phyloP scores from a whole-genome alignment of 1,140 invertebrate species.

The Drosophila fuyamai region DNA sequence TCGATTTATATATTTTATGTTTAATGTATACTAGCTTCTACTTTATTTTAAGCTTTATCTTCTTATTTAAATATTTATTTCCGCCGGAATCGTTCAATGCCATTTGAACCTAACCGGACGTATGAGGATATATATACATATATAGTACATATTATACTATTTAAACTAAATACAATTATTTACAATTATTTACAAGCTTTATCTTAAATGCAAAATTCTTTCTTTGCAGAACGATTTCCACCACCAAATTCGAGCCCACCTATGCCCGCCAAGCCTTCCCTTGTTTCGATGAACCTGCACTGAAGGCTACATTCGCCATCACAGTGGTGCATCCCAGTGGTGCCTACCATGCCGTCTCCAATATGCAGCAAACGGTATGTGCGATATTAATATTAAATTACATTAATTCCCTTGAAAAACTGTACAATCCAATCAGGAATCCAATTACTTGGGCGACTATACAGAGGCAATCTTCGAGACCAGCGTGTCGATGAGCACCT shows the following conservation, averaged over 20 bases:
- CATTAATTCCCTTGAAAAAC: not conserved
- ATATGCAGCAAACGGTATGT: slow-evolving; percentile 87
- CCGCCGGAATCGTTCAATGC: too few species aligned
- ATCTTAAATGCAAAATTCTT: not conserved
- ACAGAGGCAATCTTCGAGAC: slow-evolving; percentile 88
- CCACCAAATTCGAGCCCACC: slow-evolving; percentile 96
- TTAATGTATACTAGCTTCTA: not conserved
- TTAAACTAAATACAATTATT: too few species aligned
- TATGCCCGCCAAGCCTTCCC: slow-evolving; percentile 97
- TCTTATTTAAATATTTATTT: too few species aligned
- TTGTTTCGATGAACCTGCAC: slow-evolving; percentile 97
- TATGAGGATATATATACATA: too few species aligned
- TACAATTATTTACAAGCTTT: too few species aligned
- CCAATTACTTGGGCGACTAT: slow-evolving; percentile 55
- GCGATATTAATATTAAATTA: not conserved
- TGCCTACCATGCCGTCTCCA: slow-evolving; percentile 91
- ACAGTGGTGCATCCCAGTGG: slow-evolving; percentile 89
- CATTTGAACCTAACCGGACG: too few species aligned
- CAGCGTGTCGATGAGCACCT: slow-evolving; percentile 97
- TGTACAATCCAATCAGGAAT: slow-evolving; percentile 20
- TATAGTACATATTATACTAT: too few species aligned
- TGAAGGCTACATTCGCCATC: slow-evolving; percentile 95
- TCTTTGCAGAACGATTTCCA: slow-evolving; percentile 90
- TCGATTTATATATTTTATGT: not conserved
- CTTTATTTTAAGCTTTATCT: not conserved